Conservation (phyloP, 2,113 vertebrate genomes). For the Patagioenas fasciata region DNA sequence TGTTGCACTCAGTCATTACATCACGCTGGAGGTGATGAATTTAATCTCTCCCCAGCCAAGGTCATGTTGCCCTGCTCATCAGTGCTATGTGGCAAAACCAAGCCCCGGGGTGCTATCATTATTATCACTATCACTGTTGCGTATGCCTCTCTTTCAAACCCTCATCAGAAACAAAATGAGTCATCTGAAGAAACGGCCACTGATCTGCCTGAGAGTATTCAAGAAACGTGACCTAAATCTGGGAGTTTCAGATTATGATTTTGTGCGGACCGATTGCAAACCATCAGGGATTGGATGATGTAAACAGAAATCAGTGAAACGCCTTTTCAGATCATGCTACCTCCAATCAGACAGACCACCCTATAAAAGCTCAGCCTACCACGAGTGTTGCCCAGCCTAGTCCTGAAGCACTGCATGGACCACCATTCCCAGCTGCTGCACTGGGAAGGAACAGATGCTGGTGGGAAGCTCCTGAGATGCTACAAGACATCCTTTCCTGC, state of each 20-base stretch:
- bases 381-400: neutral
- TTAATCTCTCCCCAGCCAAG: neutral
- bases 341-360: neutral
- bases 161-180: neutral
- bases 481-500: neutral
- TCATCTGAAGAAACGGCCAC: neutral
- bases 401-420: neutral
- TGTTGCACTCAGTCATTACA: neutral
- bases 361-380: neutral
- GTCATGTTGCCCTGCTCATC: neutral
- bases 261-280: neutral
- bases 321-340: neutral
- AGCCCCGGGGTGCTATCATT: neutral
- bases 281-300: neutral
- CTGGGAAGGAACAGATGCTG: neutral
- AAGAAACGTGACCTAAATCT: neutral
- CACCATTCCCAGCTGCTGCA: neutral
- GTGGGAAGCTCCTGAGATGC: neutral
- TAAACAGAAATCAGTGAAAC: neutral
- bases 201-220: neutral
- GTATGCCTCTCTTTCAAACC: neutral
- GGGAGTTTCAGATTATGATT: neutral
- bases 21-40: constrained; percentile 5
- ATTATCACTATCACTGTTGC: neutral
- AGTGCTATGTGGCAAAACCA: neutral